Base-by-base conservation (phyloP, 2,888 invertebrate genomes). In the Drosophila histrio region DNA sequence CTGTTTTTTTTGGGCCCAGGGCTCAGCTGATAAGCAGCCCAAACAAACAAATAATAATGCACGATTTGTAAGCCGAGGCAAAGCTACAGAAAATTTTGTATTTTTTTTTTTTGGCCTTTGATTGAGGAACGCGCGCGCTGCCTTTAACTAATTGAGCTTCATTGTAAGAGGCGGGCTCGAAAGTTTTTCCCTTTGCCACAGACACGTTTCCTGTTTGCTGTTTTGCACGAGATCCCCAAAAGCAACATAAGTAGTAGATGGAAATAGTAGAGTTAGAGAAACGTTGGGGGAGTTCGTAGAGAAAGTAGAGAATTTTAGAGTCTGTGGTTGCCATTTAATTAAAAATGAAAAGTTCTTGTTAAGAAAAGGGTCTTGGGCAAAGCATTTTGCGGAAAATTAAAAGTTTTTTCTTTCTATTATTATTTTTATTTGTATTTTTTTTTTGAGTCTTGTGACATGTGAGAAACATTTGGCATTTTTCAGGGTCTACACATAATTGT, bases 11-110 rank as follows among this genome's bases (percentile, higher is more conserved):
- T 39, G 56, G 56, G 69, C 62, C 56, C 46, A 39, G 63, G 58
- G 50, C 60, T 22, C 66, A 65, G 74, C 87, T 80, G 87, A 82
- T 82, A 82, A 86, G 82, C 84, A 86, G 72, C 70, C 84, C 84
- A 78, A 82, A 82, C 87, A 82, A 82, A 82, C 84, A 82, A 83
- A 82, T 83, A 82, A 86, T 86, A 86, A 85, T 80, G 81, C 84
- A 83, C 87, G 76, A 86, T 86, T 82, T 82, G 77, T 77, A 67
- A 67, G 66, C 67, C 54, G 61, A 36, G 49, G 61, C 65, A 28
- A 44, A 36, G 41, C 22, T 52, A 17, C 17, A 38, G 50, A 36
- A 17, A 11, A 36, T 36, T 9, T 19, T n/a, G 7, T 30, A 7
- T 13, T 43, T 15, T 6, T 44, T 36, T 60, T 57, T 61, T 49